Base-by-base conservation (phyloP, 1,140 invertebrate genomes). In the Probaryconus sp. region DNA sequence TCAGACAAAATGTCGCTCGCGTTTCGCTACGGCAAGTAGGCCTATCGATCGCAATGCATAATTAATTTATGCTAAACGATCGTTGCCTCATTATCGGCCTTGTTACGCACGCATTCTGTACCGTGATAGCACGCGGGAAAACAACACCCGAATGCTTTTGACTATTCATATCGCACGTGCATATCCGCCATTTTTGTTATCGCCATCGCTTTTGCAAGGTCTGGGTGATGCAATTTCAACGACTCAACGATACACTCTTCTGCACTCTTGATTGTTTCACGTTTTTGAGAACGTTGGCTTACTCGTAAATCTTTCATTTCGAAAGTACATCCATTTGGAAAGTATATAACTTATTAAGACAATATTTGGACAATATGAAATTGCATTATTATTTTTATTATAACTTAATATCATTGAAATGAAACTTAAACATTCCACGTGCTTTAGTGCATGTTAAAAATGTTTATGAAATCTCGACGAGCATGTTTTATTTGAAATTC, bases 1-100 rank as follows among this genome's bases (percentile, higher is more conserved):
- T 75, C 68, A 33, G 3, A 48, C 55, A 70, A 77, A 60, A 64
- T 60, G 70, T 60, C n/a, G 53, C 28, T 61, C 16, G 50, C 43
- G 33, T 53, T 60, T 45, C 35, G 28, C 51, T 47, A 40, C 42
- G 69, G 74, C 70, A 78, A 78, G 78, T 77, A 74, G 76, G 73
- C 75, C 38, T 76, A 77, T 81, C 73, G 68, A 69, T 73, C 60
- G 56, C 74, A 67, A 83, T 81, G 80, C 79, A 82, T 82, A 85
- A 85, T 84, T 82, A 85, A 85, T 84, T 82, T 82, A 83, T 83
- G 79, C 28, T 82, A 83, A 83, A 78, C 55, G 51, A 33, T 3
- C 31, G 28, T 53, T 47, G 35, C 31, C 63, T 78, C 50, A 63
- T 64, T 78, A 77, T 68, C 55, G 63, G 50, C 63, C 71, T 67